Evolutionary conservation across 2,797 vertebrate genomes (phyloP), one percentile per base, ranked within the genome.

Genomic region (Syngnathus acus): DNA sequence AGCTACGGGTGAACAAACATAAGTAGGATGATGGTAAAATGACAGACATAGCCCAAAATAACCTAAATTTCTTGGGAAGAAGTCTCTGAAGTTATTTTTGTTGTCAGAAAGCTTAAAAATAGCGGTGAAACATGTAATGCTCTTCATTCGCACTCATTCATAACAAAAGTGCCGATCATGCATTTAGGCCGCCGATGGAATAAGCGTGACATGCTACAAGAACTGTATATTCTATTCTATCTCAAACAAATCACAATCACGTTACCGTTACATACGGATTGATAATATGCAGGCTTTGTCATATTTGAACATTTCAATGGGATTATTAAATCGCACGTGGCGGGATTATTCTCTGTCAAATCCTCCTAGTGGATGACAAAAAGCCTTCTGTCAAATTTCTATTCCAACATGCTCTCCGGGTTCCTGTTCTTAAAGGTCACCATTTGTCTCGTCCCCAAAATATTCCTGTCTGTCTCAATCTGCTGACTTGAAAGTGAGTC

Each of bases 321-420:
- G 57, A 59, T 39, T 17, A 59, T 19, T 9, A 19, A 19, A 13
- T 59, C n/a, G 4, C 68, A 74, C 43, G 62, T 67, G 53, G 66
- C 54, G 64, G 68, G 70, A 67, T 69, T 43, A 73, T 37, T 48
- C 13, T 9, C 62, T 26, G 26, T 65, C 72, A 76, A 86, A 69
- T 71, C 78, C 66, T 86, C 79, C 63, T 69, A 74, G 75, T 85
- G 76, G 75, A 84, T 65, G 82, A 75, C 78, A 87, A 26, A 83
- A 78, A 91, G 90, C 89, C 91, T 89, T 91, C 86, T 87, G 86
- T 82, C 89, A 87, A 91, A 86, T 80, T 78, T 26, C 21, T 0
- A 32, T 32, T 32, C 32, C 32, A 32, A 54, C 53, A 26, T 23
- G 9, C 21, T 23, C 23, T 3, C 51, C 3, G 51, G 9, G 11